Evolutionary conservation across 2,888 invertebrate species (phyloP), one percentile per base, ranked within the genome.

Genomic region (Gerris lacustris): DNA sequence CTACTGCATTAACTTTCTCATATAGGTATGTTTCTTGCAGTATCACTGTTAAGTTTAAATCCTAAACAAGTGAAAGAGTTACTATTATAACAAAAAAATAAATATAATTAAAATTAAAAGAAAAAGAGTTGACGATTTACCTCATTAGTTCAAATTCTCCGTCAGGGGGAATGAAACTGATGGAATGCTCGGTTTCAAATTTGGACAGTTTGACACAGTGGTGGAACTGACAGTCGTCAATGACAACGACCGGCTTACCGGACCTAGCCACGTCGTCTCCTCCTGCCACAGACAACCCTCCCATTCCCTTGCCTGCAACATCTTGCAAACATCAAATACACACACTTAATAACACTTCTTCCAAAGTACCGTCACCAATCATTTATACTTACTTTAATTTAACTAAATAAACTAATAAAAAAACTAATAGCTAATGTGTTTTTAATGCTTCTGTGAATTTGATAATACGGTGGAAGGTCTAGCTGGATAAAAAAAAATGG

Each of bases 101-200:
- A 9, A 47, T 47, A 47, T 47, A 47, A 7, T 7, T 47, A 47
- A 7, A 47, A 11, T 47, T 7, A 11, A 11, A 47, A 47, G 11
- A 55, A 11, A 55, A 55, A 55, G 15, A 55, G 15, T 55, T 55
- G 15, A 55, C 11, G 5, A 74, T 76, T 79, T 76, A 92, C 89
- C 96, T 91, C 99, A 99, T 99, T 47, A 99, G 87, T 82, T 99
- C 99, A 79, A 97, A 99, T 85, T 99, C 99, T 67, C 99, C 99
- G 81, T 99, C 99, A 0, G 99, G 99, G 72, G 99, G 99, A 79
- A 99, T 99, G 84, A 99, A 99, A 77, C 96, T 96, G 80, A 99
- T 99, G 79, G 97, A 96, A 85, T 99, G 99, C 82, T 99, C 99
- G 0, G 98, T 98, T 84, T 99, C 99, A 81, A 99, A 99, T 86